Evolutionary conservation across 2,113 vertebrate species (phyloP).

Genomic region (Arizona elegans): DNA sequence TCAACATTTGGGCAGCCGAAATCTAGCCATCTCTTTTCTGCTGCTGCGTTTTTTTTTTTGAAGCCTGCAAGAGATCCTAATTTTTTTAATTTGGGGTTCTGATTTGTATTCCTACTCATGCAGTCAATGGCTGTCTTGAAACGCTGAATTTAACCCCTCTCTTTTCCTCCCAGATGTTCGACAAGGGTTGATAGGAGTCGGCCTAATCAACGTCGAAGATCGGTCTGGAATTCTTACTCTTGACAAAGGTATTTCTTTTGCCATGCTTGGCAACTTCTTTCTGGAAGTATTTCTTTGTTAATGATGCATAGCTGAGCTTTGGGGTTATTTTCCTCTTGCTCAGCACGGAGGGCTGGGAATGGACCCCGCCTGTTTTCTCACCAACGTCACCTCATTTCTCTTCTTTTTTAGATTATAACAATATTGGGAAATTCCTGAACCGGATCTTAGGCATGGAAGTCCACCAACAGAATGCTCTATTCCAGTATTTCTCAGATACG

Average conservation of each 20-base stretch:
- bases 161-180: conserved; percentile 82
- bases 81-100: neutral
- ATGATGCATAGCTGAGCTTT: too few relatives aligned
- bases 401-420: conserved; percentile 87
- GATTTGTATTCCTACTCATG: neutral
- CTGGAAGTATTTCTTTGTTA: accelerated
- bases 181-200: conserved; percentile 90
- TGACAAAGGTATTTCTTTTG: conserved; percentile 85
- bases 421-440: conserved; percentile 97
- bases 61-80: neutral
- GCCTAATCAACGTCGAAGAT: conserved; percentile 93
- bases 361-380: neutral
- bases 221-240: conserved; percentile 84
- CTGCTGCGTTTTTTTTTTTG: neutral
- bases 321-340: neutral
- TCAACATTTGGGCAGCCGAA: neutral
- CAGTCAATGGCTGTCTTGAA: neutral
- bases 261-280: neutral
- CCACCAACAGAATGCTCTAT: conserved; percentile 94
- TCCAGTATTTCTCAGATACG: conserved; percentile 97
- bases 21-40: neutral
- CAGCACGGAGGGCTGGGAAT: neutral
- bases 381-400: neutral
- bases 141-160: neutral
- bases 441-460: conserved; percentile 98